Conservation (phyloP, 2,113 vertebrate species). For the Spilogale gracilis region DNA sequence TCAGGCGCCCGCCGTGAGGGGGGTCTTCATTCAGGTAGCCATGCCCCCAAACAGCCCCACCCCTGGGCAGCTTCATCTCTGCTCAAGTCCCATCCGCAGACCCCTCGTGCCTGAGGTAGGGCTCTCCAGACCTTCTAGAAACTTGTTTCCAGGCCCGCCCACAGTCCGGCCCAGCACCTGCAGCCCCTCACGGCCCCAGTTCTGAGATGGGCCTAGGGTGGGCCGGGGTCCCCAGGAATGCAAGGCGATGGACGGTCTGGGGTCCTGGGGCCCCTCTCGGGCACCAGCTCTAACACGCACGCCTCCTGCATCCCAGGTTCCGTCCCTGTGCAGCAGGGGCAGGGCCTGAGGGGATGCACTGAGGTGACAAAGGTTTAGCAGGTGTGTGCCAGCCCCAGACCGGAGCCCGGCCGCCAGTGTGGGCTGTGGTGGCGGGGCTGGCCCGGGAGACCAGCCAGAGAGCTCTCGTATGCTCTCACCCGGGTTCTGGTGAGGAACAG, state of each 20-base stretch:
- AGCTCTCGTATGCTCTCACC: not conserved
- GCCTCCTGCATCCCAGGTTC: not conserved
- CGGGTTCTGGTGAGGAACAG: not conserved
- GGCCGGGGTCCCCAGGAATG: not conserved
- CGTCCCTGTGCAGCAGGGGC: not conserved
- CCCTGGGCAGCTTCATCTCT: not conserved
- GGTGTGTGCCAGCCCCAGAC: not conserved
- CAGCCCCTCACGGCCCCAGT: not conserved
- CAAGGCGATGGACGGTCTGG: not conserved
- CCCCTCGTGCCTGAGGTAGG: not conserved
- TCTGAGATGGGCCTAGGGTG: not conserved
- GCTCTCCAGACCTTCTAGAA: not conserved
- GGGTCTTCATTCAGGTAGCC: not conserved
- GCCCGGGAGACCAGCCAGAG: not conserved
- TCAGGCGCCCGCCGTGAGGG: not conserved
- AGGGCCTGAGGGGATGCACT: not conserved
- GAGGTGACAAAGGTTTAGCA: not conserved
- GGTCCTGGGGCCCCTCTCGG: not conserved
- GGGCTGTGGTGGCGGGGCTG: not conserved
- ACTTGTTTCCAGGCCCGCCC: not conserved
- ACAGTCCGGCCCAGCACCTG: fast-evolving
- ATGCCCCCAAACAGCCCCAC: not conserved
- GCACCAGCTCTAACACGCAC: not conserved
- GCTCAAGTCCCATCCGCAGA: not conserved
- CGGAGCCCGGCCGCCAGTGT: fast-evolving